phyloP scores from a whole-genome alignment of 2,888 invertebrate genomes.

The Mythimna pallens region DNA sequence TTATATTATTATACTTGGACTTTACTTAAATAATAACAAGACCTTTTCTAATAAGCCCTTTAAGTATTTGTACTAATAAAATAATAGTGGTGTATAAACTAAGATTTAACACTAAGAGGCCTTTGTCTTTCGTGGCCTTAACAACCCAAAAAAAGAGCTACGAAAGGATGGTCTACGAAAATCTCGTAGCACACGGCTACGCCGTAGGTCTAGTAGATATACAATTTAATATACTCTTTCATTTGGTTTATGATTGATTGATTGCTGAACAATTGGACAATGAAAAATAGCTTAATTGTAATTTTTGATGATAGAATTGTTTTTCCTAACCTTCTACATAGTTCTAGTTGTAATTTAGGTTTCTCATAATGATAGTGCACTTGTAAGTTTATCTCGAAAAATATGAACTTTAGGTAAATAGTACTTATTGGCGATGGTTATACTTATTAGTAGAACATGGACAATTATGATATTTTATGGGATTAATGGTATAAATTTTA shows the following conservation, averaged over 20 bases:
- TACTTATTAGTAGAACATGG: not conserved
- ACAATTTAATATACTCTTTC: no score
- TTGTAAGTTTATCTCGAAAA: conserved; percentile 18
- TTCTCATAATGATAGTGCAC: conserved; percentile 11
- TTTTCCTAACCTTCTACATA: conserved; percentile 17
- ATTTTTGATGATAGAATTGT: conserved; percentile 1
- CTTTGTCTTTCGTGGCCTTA: not conserved
- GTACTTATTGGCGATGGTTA: not conserved
- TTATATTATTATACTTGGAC: no score
- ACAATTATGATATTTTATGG: not conserved
- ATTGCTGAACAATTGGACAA: not conserved
- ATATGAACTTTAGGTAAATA: conserved; percentile 16
- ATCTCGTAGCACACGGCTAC: conserved; percentile 37
- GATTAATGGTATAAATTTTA: no score
- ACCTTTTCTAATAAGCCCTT: no score
- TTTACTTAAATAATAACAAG: no score
- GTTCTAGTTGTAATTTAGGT: conserved; percentile 30
- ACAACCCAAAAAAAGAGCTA: not conserved
- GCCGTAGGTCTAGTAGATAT: conserved; percentile 27
- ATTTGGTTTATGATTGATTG: not conserved
- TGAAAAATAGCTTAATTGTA: no score
- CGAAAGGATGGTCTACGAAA: conserved; percentile 1
- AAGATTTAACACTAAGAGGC: not conserved
- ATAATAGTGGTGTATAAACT: not conserved
- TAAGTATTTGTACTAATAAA: no score